A percentile compares a stretch with the other conserved stretches of the same genome.
Evolutionary conservation across 2,113 vertebrate genomes (phyloP).

Genomic region (Nestor notabilis): DNA sequence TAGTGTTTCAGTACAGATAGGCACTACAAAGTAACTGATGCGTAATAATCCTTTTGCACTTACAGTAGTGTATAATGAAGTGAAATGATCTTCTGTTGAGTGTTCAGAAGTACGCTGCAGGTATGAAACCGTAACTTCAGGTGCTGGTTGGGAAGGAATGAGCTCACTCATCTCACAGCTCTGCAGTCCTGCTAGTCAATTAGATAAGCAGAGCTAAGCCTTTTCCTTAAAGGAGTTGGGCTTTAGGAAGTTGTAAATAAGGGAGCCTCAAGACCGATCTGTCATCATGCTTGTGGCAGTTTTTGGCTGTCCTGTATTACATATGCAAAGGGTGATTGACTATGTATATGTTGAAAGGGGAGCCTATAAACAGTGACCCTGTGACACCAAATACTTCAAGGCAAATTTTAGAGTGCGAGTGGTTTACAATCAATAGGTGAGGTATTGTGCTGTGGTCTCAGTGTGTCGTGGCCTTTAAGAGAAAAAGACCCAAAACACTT

Average conservation of each 20-base stretch:
- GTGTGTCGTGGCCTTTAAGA: background rate
- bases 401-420: background rate
- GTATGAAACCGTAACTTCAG: background rate
- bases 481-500: background rate
- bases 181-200: background rate
- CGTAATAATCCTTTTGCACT: background rate
- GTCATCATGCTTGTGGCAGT: background rate
- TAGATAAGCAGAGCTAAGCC: background rate
- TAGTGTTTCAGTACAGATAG: background rate
- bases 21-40: background rate
- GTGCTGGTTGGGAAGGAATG: background rate
- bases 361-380: background rate
- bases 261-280: background rate
- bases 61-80: background rate
- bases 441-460: background rate
- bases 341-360: background rate
- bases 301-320: background rate
- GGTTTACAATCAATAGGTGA: background rate
- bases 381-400: background rate
- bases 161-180: background rate
- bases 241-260: slow-evolving; percentile 1
- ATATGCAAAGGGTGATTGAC: background rate
- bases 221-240: background rate
- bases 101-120: background rate
- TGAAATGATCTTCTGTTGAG: background rate